A percentile compares a stretch with the other conserved stretches of the same genome.
Conservation (phyloP, 2,888 invertebrate genomes). For the Coronaproctus castanopsis region DNA sequence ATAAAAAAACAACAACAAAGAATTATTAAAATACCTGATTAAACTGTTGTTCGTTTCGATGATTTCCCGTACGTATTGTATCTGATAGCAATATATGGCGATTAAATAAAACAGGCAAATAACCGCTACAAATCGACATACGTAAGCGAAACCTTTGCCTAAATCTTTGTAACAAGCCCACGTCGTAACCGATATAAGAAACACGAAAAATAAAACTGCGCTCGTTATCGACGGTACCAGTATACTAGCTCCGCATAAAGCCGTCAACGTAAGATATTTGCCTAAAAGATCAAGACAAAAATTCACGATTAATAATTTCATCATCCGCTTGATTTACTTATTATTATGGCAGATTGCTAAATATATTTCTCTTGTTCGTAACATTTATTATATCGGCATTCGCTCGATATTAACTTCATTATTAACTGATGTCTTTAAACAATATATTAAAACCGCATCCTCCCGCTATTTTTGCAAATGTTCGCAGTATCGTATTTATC, state of each 20-base stretch:
- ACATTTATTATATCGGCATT: too few relatives aligned
- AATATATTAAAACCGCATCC: too few relatives aligned
- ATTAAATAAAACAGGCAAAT: constrained; percentile 54
- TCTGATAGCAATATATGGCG: constrained; percentile 60
- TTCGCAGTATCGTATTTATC: too few relatives aligned
- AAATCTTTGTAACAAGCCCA: constrained; percentile 66
- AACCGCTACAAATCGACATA: constrained; percentile 48
- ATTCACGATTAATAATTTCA: background rate
- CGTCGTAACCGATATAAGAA: constrained; percentile 64
- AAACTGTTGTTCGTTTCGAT: constrained; percentile 45
- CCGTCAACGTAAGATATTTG: constrained; percentile 40
- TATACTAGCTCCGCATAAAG: constrained; percentile 50
- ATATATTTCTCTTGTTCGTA: too few relatives aligned
- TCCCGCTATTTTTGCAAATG: too few relatives aligned
- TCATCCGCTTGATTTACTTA: too few relatives aligned
- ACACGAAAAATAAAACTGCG: constrained; percentile 67
- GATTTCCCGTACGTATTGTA: constrained; percentile 53
- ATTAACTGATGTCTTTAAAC: too few relatives aligned
- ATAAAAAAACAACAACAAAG: too few relatives aligned
- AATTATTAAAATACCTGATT: too few relatives aligned
- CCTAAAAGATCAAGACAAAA: constrained; percentile 29
- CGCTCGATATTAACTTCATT: too few relatives aligned
- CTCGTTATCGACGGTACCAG: constrained; percentile 65
- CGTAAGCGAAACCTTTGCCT: constrained; percentile 51
- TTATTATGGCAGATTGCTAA: too few relatives aligned